Evolutionary conservation across 2,113 vertebrate genomes (phyloP).

Genomic region (Microcebus tavaratra): DNA sequence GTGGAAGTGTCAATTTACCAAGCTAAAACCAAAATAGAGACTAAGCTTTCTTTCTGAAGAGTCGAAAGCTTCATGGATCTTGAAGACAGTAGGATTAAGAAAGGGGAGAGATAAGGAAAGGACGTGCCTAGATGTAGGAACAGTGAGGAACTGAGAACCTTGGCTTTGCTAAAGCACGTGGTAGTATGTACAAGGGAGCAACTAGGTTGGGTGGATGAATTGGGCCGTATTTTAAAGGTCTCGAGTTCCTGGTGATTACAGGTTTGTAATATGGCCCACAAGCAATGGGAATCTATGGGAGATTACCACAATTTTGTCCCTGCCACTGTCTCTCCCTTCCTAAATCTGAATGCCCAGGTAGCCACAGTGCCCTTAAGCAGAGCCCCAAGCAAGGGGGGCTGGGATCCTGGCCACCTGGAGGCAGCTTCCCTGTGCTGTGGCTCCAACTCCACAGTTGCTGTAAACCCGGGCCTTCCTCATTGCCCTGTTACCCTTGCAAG

Average conservation of each 20-base stretch:
- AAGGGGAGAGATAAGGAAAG: not conserved
- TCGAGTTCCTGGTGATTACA: not conserved
- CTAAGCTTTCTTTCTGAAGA: not conserved
- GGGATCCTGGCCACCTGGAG: not conserved
- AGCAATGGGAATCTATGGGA: not conserved
- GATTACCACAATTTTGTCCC: not conserved
- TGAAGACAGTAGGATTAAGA: not conserved
- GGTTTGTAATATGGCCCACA: not conserved
- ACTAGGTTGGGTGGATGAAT: not conserved
- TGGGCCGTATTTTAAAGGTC: not conserved
- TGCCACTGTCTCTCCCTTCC: not conserved
- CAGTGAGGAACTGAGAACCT: not conserved
- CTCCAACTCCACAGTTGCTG: not conserved
- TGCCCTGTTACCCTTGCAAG: not conserved
- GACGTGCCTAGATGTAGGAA: not conserved
- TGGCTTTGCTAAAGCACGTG: not conserved
- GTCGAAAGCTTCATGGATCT: not conserved
- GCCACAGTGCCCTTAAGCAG: not conserved
- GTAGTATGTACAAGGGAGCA: not conserved
- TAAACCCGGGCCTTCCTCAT: not conserved
- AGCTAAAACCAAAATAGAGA: not conserved
- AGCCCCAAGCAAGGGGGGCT: not conserved
- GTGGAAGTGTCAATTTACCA: not conserved
- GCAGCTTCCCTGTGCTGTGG: not conserved
- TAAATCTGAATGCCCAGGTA: not conserved